phyloP scores from a whole-genome alignment of 1,140 invertebrate genomes.

The Panulirus ornatus region DNA sequence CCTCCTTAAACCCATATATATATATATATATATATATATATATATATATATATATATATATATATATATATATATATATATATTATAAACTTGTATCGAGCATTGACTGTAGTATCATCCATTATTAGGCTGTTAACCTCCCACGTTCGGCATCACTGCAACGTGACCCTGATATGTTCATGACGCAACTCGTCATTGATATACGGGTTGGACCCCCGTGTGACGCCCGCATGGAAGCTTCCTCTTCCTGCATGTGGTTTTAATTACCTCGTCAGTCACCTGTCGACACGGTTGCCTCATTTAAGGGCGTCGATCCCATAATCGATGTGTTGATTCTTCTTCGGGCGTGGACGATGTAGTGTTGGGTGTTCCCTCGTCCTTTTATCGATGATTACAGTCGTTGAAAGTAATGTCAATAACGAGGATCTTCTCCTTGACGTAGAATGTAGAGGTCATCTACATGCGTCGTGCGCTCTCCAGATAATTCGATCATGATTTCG shows the following conservation, averaged over 20 bases:
- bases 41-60: slow-evolving; percentile 2
- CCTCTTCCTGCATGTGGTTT: background rate
- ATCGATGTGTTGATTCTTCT: slow-evolving; percentile 12
- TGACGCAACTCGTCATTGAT: background rate
- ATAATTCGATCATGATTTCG: too few species aligned
- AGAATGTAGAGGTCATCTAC: too few species aligned
- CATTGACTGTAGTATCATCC: too few species aligned
- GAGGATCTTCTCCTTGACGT: too few species aligned
- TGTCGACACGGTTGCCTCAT: background rate
- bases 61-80: slow-evolving; percentile 19
- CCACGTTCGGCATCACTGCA: background rate
- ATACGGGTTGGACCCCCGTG: background rate
- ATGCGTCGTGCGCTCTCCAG: too few species aligned
- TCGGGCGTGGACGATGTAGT: background rate
- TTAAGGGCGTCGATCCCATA: background rate
- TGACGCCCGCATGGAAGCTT: background rate
- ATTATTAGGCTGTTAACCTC: background rate
- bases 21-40: too few species aligned
- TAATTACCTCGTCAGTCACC: slow-evolving; percentile 18
- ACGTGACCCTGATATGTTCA: background rate
- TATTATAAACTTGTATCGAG: too few species aligned
- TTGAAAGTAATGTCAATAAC: too few species aligned
- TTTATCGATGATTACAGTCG: too few species aligned
- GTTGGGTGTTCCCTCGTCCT: too few species aligned
- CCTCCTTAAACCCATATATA: too few species aligned